Evolutionary conservation across 2,888 invertebrate species (phyloP).

Genomic region (Operophtera brumata): DNA sequence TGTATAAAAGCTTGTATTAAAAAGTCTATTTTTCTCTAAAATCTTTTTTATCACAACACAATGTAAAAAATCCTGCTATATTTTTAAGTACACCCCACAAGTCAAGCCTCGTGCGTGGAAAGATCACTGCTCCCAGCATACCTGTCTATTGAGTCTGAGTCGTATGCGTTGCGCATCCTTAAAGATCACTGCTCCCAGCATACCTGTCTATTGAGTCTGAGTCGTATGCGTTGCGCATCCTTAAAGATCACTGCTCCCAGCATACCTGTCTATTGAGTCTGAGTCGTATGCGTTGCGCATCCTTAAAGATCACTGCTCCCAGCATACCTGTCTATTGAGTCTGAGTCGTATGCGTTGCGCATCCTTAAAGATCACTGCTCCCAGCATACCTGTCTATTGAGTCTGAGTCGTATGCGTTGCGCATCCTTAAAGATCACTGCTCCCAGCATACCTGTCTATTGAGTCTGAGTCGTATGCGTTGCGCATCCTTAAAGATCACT

Average conservation of each 20-base stretch:
- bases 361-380: conserved; percentile 12
- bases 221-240: too few relatives aligned
- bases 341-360: too few relatives aligned
- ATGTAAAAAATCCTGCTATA: background rate
- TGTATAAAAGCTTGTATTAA: too few relatives aligned
- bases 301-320: conserved; percentile 10
- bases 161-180: conserved; percentile 2
- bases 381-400: background rate
- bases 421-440: conserved; percentile 14
- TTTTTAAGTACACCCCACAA: background rate
- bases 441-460: background rate
- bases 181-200: conserved; percentile 6
- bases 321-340: background rate
- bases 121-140: conserved; percentile 6
- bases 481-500: conserved; percentile 12
- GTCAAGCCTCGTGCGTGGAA: background rate
- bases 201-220: conserved; percentile 1
- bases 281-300: too few relatives aligned
- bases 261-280: conserved; percentile 1
- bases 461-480: too few relatives aligned
- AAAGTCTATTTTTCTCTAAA: too few relatives aligned
- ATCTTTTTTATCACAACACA: too few relatives aligned
- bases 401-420: too few relatives aligned
- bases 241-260: conserved; percentile 8
- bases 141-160: conserved; percentile 2